A percentile compares a stretch with the other conserved stretches of the same genome.
Evolutionary conservation across 2,888 invertebrate genomes (phyloP).

Genomic region (Troilus luridus): DNA sequence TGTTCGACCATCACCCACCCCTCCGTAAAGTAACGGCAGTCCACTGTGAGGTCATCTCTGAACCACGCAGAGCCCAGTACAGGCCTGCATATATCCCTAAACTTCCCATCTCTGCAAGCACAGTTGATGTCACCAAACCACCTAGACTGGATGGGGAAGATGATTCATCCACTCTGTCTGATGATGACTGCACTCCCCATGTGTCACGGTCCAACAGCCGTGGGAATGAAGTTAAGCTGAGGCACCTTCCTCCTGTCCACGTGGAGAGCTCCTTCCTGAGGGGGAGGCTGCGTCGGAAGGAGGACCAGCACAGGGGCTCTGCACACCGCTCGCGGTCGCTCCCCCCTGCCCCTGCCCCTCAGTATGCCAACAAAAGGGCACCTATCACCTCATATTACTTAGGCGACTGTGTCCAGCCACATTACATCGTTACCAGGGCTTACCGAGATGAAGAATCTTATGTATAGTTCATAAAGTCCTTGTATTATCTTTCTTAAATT

Average conservation of each 20-base stretch:
- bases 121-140: conserved; percentile 56
- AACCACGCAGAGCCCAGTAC: conserved; percentile 63
- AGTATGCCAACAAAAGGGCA: conserved; percentile 66
- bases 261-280: conserved; percentile 74
- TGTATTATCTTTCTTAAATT: conserved; percentile 36
- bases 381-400: conserved; percentile 68
- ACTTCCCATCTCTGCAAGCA: conserved; percentile 58
- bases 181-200: conserved; percentile 71
- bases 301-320: conserved; percentile 67
- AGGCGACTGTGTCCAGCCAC: conserved; percentile 67
- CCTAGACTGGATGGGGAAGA: conserved; percentile 66
- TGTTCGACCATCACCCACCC: conserved; percentile 65
- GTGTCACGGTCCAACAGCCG: conserved; percentile 70
- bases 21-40: conserved; percentile 65
- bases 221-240: conserved; percentile 70
- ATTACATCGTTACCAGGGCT: conserved; percentile 67
- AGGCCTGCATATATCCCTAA: conserved; percentile 61
- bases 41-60: conserved; percentile 64
- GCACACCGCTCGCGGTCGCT: conserved; percentile 65
- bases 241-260: conserved; percentile 76
- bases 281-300: conserved; percentile 67
- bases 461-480: conserved; percentile 65
- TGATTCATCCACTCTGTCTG: conserved; percentile 70
- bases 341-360: conserved; percentile 65
- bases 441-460: conserved; percentile 68